phyloP scores from a whole-genome alignment of 2,797 vertebrate genomes.

The Tympanoctomys barrerae region DNA sequence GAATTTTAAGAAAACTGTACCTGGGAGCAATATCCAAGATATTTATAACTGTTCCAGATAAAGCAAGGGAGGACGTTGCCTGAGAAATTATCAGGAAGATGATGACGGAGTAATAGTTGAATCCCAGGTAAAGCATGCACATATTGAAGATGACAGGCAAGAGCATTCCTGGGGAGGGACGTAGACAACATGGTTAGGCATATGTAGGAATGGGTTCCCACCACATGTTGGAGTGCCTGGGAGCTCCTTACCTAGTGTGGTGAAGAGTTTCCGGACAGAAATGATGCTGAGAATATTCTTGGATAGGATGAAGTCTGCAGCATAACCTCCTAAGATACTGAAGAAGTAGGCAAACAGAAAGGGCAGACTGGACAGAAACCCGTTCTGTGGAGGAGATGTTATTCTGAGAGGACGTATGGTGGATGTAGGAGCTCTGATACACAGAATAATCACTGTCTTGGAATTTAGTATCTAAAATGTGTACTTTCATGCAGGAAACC shows the following conservation, averaged over 20 bases:
- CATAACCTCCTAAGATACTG: conserved; percentile 18
- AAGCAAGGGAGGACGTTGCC: not conserved
- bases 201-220: too few relatives aligned
- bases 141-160: conserved; percentile 36
- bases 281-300: conserved; percentile 3
- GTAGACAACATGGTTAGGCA: not conserved
- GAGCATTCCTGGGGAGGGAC: conserved; percentile 39
- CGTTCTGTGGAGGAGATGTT: conserved; percentile 66
- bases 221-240: not conserved
- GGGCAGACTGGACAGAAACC: conserved; percentile 66
- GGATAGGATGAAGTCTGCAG: conserved; percentile 59
- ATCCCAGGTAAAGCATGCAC: conserved; percentile 31
- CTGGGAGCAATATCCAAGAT: conserved; percentile 75
- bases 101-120: not conserved
- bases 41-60: not conserved
- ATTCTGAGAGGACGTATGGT: not conserved
- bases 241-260: conserved; percentile 57
- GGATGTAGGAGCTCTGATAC: not conserved
- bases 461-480: not conserved
- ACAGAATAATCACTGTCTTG: not conserved
- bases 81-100: conserved; percentile 51
- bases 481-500: not conserved
- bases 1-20: conserved; percentile 33
- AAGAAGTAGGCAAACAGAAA: conserved; percentile 37
- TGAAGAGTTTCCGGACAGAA: conserved; percentile 68